These are phyloP conservation scores for Ophioninae sp. DNA, from an alignment of 2,888 invertebrate species.

Conservation along the genomic window DNA sequence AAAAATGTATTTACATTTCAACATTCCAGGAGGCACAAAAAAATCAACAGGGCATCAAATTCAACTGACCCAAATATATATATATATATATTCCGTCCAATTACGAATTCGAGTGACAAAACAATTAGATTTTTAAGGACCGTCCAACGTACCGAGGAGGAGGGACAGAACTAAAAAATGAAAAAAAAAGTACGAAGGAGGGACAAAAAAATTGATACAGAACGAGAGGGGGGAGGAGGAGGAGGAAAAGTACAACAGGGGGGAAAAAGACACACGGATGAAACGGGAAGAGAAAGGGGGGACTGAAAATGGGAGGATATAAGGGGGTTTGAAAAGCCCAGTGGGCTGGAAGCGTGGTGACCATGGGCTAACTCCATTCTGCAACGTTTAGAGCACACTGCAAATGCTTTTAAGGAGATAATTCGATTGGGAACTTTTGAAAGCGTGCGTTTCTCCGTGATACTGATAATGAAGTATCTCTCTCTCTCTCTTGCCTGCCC, in stretches of 20 bases:
- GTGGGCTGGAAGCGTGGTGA: conserved; percentile 55
- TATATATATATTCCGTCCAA: too few species aligned
- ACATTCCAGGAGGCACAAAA: too few species aligned
- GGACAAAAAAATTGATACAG: too few species aligned
- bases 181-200: too few species aligned
- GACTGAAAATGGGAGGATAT: conserved; percentile 45
- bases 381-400: conserved; percentile 70
- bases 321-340: conserved; percentile 66
- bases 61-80: conserved; percentile 19
- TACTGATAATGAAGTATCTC: conserved; percentile 24
- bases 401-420: conserved; percentile 73
- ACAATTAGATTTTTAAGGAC: conserved; percentile 36
- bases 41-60: background rate
- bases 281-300: background rate
- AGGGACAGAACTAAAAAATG: background rate
- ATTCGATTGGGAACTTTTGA: conserved; percentile 73
- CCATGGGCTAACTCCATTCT: conserved; percentile 70
- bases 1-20: too few species aligned
- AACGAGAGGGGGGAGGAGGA: background rate
- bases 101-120: conserved; percentile 27
- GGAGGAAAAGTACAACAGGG: conserved; percentile 30
- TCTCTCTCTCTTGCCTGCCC: background rate
- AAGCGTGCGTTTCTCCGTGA: conserved; percentile 63
- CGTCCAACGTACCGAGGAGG: conserved; percentile 8
- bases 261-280: too few species aligned